phyloP scores from a whole-genome alignment of 2,113 vertebrate species.

The Colistium nudipinnis region DNA sequence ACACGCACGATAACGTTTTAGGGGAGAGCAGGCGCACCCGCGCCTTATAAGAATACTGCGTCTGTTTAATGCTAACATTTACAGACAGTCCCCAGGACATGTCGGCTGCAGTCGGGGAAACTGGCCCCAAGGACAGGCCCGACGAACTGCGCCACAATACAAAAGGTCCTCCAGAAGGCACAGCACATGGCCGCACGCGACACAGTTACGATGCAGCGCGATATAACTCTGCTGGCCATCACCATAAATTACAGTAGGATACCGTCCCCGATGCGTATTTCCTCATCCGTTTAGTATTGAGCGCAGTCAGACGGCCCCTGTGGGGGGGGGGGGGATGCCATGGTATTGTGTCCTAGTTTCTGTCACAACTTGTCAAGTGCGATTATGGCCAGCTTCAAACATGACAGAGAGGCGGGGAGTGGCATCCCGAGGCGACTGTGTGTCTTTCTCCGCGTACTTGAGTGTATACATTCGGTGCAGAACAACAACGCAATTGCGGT shows the following conservation, averaged over 20 bases:
- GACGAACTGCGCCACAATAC: slow-evolving; percentile 29
- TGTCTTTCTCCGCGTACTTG: slow-evolving; percentile 9
- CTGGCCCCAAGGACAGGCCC: slow-evolving; percentile 32
- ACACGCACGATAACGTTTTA: slow-evolving; percentile 11
- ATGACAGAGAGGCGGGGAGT: slow-evolving; percentile 13
- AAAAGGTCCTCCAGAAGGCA: slow-evolving; percentile 22
- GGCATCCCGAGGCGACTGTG: slow-evolving; percentile 12
- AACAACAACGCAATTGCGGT: neutral
- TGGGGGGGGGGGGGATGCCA: slow-evolving; percentile 36
- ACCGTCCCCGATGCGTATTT: slow-evolving; percentile 12
- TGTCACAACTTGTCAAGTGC: slow-evolving; percentile 65
- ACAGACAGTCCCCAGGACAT: slow-evolving; percentile 32
- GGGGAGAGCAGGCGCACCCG: slow-evolving; percentile 9
- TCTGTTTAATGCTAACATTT: slow-evolving; percentile 48
- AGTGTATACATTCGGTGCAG: neutral
- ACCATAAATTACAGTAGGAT: slow-evolving; percentile 11
- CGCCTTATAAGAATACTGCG: slow-evolving; percentile 20
- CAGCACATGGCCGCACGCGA: slow-evolving; percentile 25
- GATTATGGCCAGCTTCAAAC: slow-evolving; percentile 44
- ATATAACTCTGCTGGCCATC: slow-evolving; percentile 28
- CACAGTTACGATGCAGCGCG: slow-evolving; percentile 16
- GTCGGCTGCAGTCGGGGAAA: slow-evolving; percentile 40
- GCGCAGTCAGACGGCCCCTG: slow-evolving; percentile 29
- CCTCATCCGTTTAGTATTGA: slow-evolving; percentile 42
- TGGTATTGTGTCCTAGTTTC: slow-evolving; percentile 53